Evolutionary conservation across 2,113 vertebrate genomes (phyloP).

Genomic region (Cinclus mexicanus): DNA sequence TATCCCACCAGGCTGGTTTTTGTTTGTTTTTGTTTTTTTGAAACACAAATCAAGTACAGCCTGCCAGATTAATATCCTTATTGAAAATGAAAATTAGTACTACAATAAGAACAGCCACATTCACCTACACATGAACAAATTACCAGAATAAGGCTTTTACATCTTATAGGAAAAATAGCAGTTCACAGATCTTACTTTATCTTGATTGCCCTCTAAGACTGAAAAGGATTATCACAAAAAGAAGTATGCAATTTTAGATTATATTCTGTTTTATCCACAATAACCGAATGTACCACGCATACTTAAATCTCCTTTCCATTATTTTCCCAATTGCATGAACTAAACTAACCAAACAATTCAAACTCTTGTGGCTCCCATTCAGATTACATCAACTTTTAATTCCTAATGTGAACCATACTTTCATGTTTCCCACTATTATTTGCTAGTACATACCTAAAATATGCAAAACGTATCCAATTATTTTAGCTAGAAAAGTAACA

Average conservation of each 20-base stretch:
- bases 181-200: neutral
- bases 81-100: conserved; percentile 9
- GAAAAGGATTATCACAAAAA: neutral
- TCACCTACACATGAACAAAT: neutral
- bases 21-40: neutral
- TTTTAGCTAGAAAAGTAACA: neutral
- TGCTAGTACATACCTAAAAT: neutral
- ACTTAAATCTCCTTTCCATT: neutral
- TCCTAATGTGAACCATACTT: neutral
- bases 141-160: neutral
- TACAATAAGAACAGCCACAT: neutral
- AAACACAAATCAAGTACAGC: neutral
- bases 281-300: neutral
- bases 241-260: neutral
- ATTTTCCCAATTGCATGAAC: neutral
- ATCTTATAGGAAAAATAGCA: neutral
- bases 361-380: neutral
- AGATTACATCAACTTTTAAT: conserved; percentile 3
- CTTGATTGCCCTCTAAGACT: neutral
- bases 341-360: neutral
- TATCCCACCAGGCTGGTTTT: neutral
- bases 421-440: neutral
- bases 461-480: neutral
- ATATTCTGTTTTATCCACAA: neutral
- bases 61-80: neutral